Evolutionary conservation across 2,888 invertebrate species (phyloP), one percentile per base, ranked within the genome.

Genomic region (Acholoe squamosa): DNA sequence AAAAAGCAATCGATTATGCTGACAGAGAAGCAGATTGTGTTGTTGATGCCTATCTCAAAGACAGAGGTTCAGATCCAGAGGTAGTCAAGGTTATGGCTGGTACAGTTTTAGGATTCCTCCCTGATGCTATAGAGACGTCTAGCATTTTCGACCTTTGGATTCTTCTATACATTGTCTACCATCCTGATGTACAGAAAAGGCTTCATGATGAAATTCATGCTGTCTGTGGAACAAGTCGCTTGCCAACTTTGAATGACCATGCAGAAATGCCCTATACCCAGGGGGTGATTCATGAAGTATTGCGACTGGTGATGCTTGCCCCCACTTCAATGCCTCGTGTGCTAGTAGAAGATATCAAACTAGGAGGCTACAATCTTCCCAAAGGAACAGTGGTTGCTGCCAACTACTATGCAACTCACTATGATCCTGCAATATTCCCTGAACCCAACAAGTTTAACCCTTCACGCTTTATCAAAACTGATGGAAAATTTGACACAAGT

Each of bases 161-260:
- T 14, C 22, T 89, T 33, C n/a, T 56, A 1, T 89, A 56, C 34
- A 31, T 89, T 22, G 67, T n/a, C 25, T 31, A n/a, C 67, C 14
- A 89, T 52, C 89, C 56, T 28, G 56, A 33, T 10, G 61, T 56
- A 33, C 61, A 89, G 33, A 19, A 25, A 22, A 28, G 33, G 22
- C 54, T 89, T 22, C 31, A 28, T 7, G 67, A 56, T 3, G 89
- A 89, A 34, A 34, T 89, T 16, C 16, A 31, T 10, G 16, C 54
- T 86, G 86, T 86, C 28, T 86, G 86, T 86, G 86, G 86, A 22
- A 25, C 28, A 16, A 25, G 31, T 14, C 71, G 71, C 25, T 14
- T 28, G 16, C 71, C 71, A 5, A 71, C 12, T 28, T 5, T 71
- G 19, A 28, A 25, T 28, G 71, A 71, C 28, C 71, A 28, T 7